Evolutionary conservation across 2,888 invertebrate species (phyloP), one percentile per base, ranked within the genome.

Genomic region (Lissonota sp.): DNA sequence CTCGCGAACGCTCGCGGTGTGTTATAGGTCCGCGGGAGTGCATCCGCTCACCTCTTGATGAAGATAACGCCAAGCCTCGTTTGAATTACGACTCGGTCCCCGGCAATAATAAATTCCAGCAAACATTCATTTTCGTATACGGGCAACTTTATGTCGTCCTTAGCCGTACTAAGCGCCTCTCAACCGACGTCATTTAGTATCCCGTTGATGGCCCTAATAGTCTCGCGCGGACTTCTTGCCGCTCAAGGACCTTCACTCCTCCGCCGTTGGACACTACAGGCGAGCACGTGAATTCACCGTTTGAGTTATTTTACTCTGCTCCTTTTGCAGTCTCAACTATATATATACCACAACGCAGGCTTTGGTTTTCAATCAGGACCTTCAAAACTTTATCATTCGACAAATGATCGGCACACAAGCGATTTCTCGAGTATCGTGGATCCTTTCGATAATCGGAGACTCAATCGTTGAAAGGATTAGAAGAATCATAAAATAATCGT

Each of bases 121-220:
- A 90, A 92, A 91, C 92, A 92, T 92, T 92, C 90, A 91, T 92
- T 92, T 92, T 92, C 91, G 91, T 92, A 90, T 89, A 91, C 90
- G 91, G 26, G 26, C 91, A 91, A 92, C 89, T 92, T 92, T 91
- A 92, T 91, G 91, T 88, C 92, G 89, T 91, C 89, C 91, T 91
- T 91, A 91, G 90, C 87, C 83, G 86, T 87, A 90, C 90, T 91
- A 91, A 91, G 91, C 90, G 89, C 88, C 87, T 84, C 88, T 88
- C 88, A 85, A 76, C 90, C 89, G 89, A 88, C 90, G 91, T 91
- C 92, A 91, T 92, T 92, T 92, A 91, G 90, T 90, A 91, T 90
- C 88, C 87, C 87, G 87, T 87, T 89, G 91, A 91, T 91, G 91
- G 85, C 84, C 88, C 90, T 92, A 92, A 92, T 92, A 91, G 90